These are phyloP conservation scores for Cerceris ruficornis DNA, from an alignment of 2,888 invertebrate species.

Conservation along the genomic window DNA sequence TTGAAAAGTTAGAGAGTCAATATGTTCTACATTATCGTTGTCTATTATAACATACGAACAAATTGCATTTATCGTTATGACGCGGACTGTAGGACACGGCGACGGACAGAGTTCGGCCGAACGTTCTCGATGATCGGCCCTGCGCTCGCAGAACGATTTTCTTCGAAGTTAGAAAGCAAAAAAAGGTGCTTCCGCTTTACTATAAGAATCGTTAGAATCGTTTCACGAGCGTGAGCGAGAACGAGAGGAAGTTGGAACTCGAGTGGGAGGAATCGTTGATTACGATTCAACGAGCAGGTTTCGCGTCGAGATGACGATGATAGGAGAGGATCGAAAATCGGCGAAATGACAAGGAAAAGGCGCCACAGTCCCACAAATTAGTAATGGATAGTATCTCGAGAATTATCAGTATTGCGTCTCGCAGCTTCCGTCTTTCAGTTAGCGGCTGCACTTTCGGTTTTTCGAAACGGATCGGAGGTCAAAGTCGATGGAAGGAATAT, in stretches of 20 bases:
- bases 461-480: conserved; percentile 40
- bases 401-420: conserved; percentile 41
- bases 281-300: no score
- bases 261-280: neutral
- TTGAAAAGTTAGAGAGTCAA: conserved; percentile 63
- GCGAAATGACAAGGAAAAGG: conserved; percentile 15
- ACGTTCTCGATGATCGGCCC: neutral
- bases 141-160: conserved; percentile 9
- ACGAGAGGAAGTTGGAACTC: conserved; percentile 26
- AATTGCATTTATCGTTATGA: conserved; percentile 63
- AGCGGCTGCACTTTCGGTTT: conserved; percentile 42
- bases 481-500: conserved; percentile 20
- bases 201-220: conserved; percentile 23
- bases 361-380: conserved; percentile 34
- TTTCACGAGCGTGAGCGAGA: conserved; percentile 37
- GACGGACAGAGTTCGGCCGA: neutral
- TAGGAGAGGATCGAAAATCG: neutral
- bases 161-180: conserved; percentile 15
- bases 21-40: conserved; percentile 69
- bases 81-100: conserved; percentile 41
- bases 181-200: conserved; percentile 53
- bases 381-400: conserved; percentile 32
- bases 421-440: conserved; percentile 46
- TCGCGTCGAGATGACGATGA: no score
- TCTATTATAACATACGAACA: conserved; percentile 70